Evolutionary conservation across 1,140 invertebrate genomes (phyloP), one percentile per base, ranked within the genome.

Genomic region (Nixonia krombeini): DNA sequence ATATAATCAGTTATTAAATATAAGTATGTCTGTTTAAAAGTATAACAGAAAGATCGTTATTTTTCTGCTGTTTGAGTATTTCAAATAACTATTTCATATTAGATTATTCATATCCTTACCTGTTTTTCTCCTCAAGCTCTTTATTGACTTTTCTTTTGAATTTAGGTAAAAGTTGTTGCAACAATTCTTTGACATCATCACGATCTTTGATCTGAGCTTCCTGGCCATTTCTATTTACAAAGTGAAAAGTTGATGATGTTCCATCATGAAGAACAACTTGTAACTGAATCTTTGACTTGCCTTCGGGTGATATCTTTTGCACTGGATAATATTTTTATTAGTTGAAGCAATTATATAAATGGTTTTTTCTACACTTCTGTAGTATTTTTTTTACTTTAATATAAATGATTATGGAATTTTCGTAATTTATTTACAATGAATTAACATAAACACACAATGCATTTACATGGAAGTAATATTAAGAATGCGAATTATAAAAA

Each of bases 271-370:
- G 86, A 25, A 99, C 95, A 7, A 99, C 90, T 89, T 99, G 98
- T n/a, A 99, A 87, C 84, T 99, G 98, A 46, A 99, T 94, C 87
- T 99, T 99, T 15, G 96, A 91, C 87, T 99, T 99, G 6, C 95
- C 96, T 77, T 96, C 97, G 0, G 98, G 96, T 40, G 97, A 99
- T 73, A 99, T 99, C 86, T 99, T 98, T 88, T 99, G 98, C 55
- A 93, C 96, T 98, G 13, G 83, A 55, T 89, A 86, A 67, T 44
- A 26, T 26, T 5, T 5, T n/a, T n/a, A n/a, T n/a, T n/a, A n/a
- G n/a, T n/a, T n/a, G n/a, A n/a, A n/a, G n/a, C n/a, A n/a, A n/a
- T n/a, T n/a, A n/a, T n/a, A n/a, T n/a, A n/a, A n/a, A n/a, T n/a
- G n/a, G n/a, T n/a, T n/a, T n/a, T 23, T 40, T 41, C 4, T 2